Evolutionary conservation across 1,140 invertebrate genomes (phyloP).

Genomic region (Trichonephila inaurata): DNA sequence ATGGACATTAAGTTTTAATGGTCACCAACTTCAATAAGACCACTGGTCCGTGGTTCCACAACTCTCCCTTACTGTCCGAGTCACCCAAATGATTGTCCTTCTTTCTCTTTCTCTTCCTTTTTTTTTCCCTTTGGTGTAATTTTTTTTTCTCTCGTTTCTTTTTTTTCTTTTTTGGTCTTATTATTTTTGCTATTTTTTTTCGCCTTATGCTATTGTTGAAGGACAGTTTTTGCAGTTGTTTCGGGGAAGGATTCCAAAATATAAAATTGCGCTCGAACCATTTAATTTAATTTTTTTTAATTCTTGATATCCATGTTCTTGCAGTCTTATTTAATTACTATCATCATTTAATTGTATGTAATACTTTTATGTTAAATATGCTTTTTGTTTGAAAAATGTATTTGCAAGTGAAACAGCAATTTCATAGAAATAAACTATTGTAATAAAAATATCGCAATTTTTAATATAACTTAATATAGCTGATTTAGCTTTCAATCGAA

Average conservation of each 20-base stretch:
- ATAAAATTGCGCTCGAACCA: not conserved
- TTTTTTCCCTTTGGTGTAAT: not conserved
- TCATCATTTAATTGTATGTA: too few species aligned
- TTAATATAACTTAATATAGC: too few species aligned
- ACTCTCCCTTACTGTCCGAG: constrained; percentile 48
- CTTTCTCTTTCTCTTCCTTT: not conserved
- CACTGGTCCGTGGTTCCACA: constrained; percentile 60
- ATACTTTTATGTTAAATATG: too few species aligned
- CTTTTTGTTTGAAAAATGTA: too few species aligned
- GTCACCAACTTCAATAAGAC: constrained; percentile 61
- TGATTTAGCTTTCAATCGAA: too few species aligned
- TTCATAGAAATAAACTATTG: too few species aligned
- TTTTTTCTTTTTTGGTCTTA: not conserved
- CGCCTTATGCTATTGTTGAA: constrained; percentile 7
- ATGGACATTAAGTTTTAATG: constrained; percentile 71
- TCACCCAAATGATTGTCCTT: not conserved
- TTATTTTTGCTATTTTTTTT: constrained; percentile 3
- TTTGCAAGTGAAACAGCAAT: too few species aligned
- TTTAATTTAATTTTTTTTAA: too few species aligned
- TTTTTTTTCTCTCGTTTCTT: not conserved
- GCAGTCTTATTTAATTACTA: too few species aligned
- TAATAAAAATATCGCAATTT: too few species aligned
- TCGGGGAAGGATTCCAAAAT: not conserved
- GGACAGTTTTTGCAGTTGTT: not conserved
- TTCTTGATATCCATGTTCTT: too few species aligned